Base-by-base conservation (phyloP, 2,888 invertebrate genomes). In the Callinectes sapidus region DNA sequence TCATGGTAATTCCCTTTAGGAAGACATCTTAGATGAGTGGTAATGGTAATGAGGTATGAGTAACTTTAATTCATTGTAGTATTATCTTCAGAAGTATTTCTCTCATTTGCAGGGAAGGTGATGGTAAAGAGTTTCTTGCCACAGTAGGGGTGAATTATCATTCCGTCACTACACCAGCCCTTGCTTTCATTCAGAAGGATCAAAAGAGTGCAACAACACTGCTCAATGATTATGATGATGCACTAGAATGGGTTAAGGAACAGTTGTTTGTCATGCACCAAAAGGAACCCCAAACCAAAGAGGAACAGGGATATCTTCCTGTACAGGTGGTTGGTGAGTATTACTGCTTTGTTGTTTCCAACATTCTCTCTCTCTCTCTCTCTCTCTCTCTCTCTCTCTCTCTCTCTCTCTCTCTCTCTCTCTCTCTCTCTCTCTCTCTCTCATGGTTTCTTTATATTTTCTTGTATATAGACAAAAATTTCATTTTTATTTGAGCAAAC, bases 161-260 rank as follows among this genome's bases (percentile, higher is more conserved):
- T 61, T 42, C 55, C 54, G n/a, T 92, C 81, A 86, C 66, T 14
- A 61, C 92, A 5, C 92, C 92, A 54, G 92, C 92, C 5, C 10
- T 92, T n/a, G 92, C 92, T 39, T 89, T 92, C 42, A 66, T 92
- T 18, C 92, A 92, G 28, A 81, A n/a, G 35, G 89, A 61, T 23
- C 35, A 87, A 71, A 66, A 87, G n/a, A 91, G 42, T 66, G 87
- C 91, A 16, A 81, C 81, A 61, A 32, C 85, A n/a, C 23, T 92
- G 88, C 89, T 93, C 18, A 91, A 91, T 61, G 91, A 93, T 66
- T 93, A 91, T 61, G 93, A 93, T 85, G 89, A 93, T 54, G 90
- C 91, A 16, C 54, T 93, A 18, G 91, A 91, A 32, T 93, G 93
- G 93, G 86, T 93, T 16, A 89, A 93, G 10, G 93, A 93, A 54